These are phyloP conservation scores for Nowickia ferox DNA, from an alignment of 2,888 invertebrate genomes.

Conservation along the genomic window DNA sequence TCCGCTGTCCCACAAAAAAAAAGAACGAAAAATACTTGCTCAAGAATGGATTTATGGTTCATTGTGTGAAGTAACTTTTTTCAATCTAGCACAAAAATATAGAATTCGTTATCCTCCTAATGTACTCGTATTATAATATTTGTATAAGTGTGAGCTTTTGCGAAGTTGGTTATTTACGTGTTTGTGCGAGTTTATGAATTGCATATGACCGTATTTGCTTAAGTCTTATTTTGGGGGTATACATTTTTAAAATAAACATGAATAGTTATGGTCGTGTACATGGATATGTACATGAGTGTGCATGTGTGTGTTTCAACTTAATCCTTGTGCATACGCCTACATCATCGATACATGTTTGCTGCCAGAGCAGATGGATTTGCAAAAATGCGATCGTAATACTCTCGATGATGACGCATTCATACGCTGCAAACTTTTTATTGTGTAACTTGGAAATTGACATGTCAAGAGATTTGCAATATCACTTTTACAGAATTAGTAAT, in stretches of 20 bases:
- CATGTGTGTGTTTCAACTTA: constrained; percentile 26
- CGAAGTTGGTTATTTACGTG: constrained; percentile 35
- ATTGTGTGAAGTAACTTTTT: too few species aligned
- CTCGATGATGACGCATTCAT: constrained; percentile 38
- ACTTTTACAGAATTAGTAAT: background rate
- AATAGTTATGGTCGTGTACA: too few species aligned
- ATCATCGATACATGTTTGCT: constrained; percentile 64
- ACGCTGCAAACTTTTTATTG: constrained; percentile 3
- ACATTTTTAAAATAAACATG: constrained; percentile 12
- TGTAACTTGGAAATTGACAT: constrained; percentile 17
- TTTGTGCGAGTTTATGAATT: constrained; percentile 41
- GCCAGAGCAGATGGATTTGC: constrained; percentile 64
- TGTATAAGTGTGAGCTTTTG: constrained; percentile 17
- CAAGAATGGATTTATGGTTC: too few species aligned
- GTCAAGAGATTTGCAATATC: background rate
- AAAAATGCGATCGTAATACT: constrained; percentile 60
- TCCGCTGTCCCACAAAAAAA: background rate
- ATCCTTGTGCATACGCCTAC: constrained; percentile 65
- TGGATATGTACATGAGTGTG: background rate
- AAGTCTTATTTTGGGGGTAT: constrained; percentile 31
- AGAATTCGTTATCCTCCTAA: background rate
- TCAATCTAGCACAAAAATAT: too few species aligned
- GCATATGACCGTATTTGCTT: constrained; percentile 38
- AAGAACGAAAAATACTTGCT: background rate
- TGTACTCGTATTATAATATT: background rate